Base-by-base conservation (phyloP, 2,888 invertebrate genomes). In the Pteria penguin region DNA sequence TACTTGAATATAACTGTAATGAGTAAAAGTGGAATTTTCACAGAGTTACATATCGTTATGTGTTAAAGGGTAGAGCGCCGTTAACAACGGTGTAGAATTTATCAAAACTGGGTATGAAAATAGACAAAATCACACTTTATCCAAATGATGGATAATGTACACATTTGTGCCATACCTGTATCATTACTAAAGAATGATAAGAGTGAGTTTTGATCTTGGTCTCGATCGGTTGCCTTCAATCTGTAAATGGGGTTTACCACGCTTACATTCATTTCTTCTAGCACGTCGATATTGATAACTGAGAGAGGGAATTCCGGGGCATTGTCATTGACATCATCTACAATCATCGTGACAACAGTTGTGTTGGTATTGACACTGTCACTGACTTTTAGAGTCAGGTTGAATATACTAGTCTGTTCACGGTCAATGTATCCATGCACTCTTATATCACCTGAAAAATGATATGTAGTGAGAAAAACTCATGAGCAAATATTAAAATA, bases 391-490 rank as follows among this genome's bases (percentile, higher is more conserved):
- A 84, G 72, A 27, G 52, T 78, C 14, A 87, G 66, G 18, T 31
- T 31, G 61, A 83, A 84, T 4, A 5, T 26, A 11, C 66, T 45
- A 22, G 66, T 70, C 26, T 36, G 61, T 32, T 85, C 84, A 26
- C 82, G 74, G 80, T 85, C 84, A 36, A 87, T 70, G 2, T 68
- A 67, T 18, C 86, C 85, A 36, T 81, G 65, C 18, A 86, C 78
- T 24, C 14, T 57, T 5, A 86, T 36, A 4, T 72, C 70, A 61
- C 87, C 87, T 87, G 69, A 5, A 5, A 45, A 65, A 65, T 3
- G n/a, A 26, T 22, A 18, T 1, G 8, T 22, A 65, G 22, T 2
- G n/a, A 3, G 2, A 45, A 24, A 8, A 22, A 3, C 27, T 8
- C 0, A 29, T 8, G 14, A 31, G 2, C n/a, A n/a, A n/a, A n/a